These are phyloP conservation scores for Ectemnius lituratus DNA, from an alignment of 2,888 invertebrate genomes.

Conservation along the genomic window DNA sequence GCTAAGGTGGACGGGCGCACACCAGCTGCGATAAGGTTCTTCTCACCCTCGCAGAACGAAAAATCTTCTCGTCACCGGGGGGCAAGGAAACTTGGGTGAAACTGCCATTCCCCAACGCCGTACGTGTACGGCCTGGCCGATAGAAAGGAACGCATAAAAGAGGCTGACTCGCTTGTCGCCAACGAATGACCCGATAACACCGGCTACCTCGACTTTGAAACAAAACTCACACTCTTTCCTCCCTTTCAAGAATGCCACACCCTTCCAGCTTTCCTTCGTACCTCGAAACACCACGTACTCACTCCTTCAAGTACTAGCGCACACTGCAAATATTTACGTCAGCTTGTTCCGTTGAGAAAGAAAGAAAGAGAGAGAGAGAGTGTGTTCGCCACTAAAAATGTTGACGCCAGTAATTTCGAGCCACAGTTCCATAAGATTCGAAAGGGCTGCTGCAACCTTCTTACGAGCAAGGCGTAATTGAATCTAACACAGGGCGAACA, in stretches of 20 bases:
- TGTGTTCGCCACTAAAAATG: no score
- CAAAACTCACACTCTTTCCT: slow-evolving; percentile 24
- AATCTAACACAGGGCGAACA: no score
- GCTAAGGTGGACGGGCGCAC: not conserved
- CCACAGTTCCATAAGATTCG: not conserved
- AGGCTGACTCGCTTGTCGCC: slow-evolving; percentile 22
- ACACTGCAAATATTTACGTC: slow-evolving; percentile 17
- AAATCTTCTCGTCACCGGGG: slow-evolving; percentile 46
- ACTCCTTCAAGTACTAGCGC: slow-evolving; percentile 2
- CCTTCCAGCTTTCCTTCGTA: no score
- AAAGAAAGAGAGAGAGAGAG: no score
- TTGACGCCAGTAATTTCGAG: no score
- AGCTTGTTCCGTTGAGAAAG: not conserved
- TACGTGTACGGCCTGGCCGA: slow-evolving; percentile 50
- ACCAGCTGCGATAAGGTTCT: slow-evolving; percentile 44
- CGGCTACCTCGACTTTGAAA: slow-evolving; percentile 25
- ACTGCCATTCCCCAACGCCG: slow-evolving; percentile 58
- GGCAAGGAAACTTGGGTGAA: slow-evolving; percentile 51
- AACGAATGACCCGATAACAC: slow-evolving; percentile 39
- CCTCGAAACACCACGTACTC: no score
- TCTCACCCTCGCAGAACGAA: slow-evolving; percentile 50
- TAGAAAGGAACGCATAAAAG: slow-evolving; percentile 39
- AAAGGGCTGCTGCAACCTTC: no score
- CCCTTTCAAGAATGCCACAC: no score
- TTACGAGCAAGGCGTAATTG: no score